Evolutionary conservation across 2,797 vertebrate species (phyloP).

Genomic region (Neostethus bicornis): DNA sequence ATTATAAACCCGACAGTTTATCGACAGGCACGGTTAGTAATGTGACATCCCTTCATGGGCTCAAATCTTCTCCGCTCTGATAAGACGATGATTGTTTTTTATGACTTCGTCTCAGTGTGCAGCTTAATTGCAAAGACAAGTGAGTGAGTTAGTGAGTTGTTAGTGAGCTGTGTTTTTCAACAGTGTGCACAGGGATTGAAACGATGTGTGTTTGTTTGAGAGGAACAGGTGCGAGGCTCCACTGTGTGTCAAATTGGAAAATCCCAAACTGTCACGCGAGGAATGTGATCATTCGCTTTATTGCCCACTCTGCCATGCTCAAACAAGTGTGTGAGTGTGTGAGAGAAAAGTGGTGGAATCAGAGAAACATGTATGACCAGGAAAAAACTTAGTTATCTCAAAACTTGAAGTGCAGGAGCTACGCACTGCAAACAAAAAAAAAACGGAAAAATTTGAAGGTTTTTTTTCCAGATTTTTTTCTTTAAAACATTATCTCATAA

Average conservation of each 20-base stretch:
- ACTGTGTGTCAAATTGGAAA: constrained; percentile 84
- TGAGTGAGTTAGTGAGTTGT: constrained; percentile 7
- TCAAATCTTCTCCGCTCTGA: background rate
- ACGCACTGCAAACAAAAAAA: constrained; percentile 2
- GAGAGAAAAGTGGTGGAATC: constrained; percentile 5
- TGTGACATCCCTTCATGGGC: constrained; percentile 6
- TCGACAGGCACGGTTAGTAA: constrained; percentile 26
- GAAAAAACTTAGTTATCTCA: constrained; percentile 9
- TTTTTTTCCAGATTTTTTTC: too few species aligned
- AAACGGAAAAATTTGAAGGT: too few species aligned
- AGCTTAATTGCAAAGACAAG: constrained; percentile 8
- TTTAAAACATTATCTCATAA: background rate
- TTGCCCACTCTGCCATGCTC: constrained; percentile 72
- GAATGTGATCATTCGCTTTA: constrained; percentile 83
- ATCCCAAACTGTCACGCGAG: constrained; percentile 80
- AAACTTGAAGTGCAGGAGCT: too few species aligned
- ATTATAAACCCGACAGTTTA: constrained; percentile 33
- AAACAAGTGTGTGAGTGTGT: constrained; percentile 57
- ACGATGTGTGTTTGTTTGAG: constrained; percentile 17
- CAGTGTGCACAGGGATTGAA: constrained; percentile 1
- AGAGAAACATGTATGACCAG: constrained; percentile 7
- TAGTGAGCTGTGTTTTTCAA: constrained; percentile 13
- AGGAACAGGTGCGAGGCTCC: constrained; percentile 78
- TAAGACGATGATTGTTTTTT: background rate
- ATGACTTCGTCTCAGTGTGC: constrained; percentile 16